Percentiles rank a stretch among this genome's conserved stretches.
phyloP scores from a whole-genome alignment of 2,888 invertebrate genomes.

The Philereme vetulata region DNA sequence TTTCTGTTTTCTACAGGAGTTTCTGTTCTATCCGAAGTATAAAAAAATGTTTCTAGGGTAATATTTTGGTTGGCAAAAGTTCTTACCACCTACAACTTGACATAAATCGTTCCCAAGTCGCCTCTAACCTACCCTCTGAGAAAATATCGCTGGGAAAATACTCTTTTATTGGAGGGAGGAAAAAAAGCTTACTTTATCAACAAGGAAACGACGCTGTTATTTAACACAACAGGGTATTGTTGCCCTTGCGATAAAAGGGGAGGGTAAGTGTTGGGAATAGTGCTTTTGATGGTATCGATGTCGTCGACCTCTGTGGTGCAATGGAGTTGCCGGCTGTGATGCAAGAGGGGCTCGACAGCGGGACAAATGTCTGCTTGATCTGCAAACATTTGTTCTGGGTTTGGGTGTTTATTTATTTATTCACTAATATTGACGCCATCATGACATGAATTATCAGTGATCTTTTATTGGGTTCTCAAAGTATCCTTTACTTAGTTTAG shows the following conservation, averaged over 20 bases:
- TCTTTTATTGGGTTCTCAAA: too few relatives aligned
- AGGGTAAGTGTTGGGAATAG: conserved; percentile 7
- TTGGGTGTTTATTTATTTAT: too few relatives aligned
- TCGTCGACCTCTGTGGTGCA: background rate
- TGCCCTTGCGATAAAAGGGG: conserved; percentile 7
- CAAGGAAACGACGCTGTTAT: conserved; percentile 21
- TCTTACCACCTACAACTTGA: conserved; percentile 10
- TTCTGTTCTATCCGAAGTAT: background rate
- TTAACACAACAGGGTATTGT: conserved; percentile 20
- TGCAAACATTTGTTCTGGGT: too few relatives aligned
- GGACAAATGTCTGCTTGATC: too few relatives aligned
- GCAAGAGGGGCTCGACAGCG: too few relatives aligned
- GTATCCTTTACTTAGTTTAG: too few relatives aligned
- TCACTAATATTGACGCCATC: too few relatives aligned
- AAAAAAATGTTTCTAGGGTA: background rate
- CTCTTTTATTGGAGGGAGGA: conserved; percentile 22
- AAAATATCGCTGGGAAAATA: conserved; percentile 28
- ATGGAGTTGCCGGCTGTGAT: too few relatives aligned
- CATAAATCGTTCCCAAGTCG: conserved; percentile 25
- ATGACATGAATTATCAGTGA: too few relatives aligned
- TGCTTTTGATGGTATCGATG: background rate
- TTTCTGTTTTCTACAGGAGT: too few relatives aligned
- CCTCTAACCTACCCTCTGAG: conserved; percentile 18
- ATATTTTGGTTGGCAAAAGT: conserved; percentile 15
- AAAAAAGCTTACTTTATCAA: conserved; percentile 16